Base-by-base conservation (phyloP, 2,113 vertebrate species). In the Urocolius indicus region DNA sequence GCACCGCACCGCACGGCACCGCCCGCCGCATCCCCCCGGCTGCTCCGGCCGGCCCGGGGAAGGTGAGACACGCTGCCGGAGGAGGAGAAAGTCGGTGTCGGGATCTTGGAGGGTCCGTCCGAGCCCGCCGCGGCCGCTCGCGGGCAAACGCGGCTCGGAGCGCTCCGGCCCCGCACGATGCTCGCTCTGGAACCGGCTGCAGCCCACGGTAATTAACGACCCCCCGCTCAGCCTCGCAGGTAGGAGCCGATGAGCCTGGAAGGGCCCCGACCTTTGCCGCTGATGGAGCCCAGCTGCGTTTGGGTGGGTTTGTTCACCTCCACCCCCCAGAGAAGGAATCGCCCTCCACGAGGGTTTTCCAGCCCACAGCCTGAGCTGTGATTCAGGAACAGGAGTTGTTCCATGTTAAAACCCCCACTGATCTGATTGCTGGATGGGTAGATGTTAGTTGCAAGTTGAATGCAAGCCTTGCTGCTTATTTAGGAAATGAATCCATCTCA, bases 61-160 rank as follows among this genome's bases (percentile, higher is more conserved):
- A 41, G 38, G 9, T 41, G 38, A 8, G 51, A 54, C 52, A 17
- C 29, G 10, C 34, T 30, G 52, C 52, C 15, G 15, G 30, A 30
- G 55, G 34, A 18, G 2, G 61, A 55, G 30, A 27, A 48, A 23
- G 29, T 52, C 26, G 30, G 48, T 14, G 38, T 9, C 38, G 38
- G 38, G 38, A 41, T 41, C 38, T 12, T 41, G 9, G 38, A n/a
- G 38, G 38, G 38, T 41, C 38, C 38, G 38, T 41, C 38, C 38
- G 38, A 41, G 38, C 38, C 38, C 38, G 38, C 38, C 38, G 36
- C 10, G 16, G 77, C 65, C 22, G 6, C 62, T 17, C 20, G 9
- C 45, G 0, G 20, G 32, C 27, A 24, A 38, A 23, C 0, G 1
- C 1, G 10, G 7, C 41, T 21, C 16, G 1, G 4, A 51, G 38